A percentile compares a stretch with the other conserved stretches of the same genome.
These are phyloP conservation scores for Caenorhabditis japonica DNA, from an alignment of 2,888 invertebrate genomes.

Conservation along the genomic window DNA sequence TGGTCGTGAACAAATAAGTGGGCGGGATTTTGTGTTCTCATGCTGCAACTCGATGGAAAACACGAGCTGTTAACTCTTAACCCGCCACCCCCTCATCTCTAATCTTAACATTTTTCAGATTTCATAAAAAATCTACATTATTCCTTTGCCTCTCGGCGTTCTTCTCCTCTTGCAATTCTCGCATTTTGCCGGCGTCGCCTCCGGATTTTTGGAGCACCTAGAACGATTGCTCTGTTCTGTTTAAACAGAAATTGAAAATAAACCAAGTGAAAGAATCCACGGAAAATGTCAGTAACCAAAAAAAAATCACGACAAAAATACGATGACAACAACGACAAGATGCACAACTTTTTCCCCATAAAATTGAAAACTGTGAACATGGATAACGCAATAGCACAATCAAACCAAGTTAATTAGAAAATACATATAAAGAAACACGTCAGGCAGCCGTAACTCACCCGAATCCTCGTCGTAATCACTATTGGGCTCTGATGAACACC, in stretches of 20 bases:
- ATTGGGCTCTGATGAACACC: slow-evolving; percentile 75
- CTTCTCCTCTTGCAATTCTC: slow-evolving; percentile 28
- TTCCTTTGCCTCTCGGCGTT: slow-evolving; percentile 26
- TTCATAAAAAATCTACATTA: slow-evolving; percentile 31
- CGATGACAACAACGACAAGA: slow-evolving; percentile 13
- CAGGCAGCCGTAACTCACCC: slow-evolving; percentile 57
- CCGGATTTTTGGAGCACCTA: slow-evolving; percentile 36
- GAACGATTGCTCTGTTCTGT: neutral
- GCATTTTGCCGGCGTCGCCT: slow-evolving; percentile 23
- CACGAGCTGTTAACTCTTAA: no score
- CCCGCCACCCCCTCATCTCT: no score
- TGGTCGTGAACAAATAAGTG: no score
- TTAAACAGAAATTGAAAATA: neutral
- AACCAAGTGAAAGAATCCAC: neutral
- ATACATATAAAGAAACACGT: slow-evolving; percentile 2
- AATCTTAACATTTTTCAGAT: no score
- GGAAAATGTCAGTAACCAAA: slow-evolving; percentile 2
- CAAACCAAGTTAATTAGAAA: slow-evolving; percentile 1
- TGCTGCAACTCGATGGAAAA: no score
- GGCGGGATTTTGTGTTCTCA: no score
- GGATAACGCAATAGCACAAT: neutral
- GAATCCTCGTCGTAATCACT: slow-evolving; percentile 72
- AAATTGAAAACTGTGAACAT: neutral
- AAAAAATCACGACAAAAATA: neutral
- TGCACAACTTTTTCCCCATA: slow-evolving; percentile 11